phyloP scores from a whole-genome alignment of 1,140 invertebrate genomes.

The Prorops nasuta region DNA sequence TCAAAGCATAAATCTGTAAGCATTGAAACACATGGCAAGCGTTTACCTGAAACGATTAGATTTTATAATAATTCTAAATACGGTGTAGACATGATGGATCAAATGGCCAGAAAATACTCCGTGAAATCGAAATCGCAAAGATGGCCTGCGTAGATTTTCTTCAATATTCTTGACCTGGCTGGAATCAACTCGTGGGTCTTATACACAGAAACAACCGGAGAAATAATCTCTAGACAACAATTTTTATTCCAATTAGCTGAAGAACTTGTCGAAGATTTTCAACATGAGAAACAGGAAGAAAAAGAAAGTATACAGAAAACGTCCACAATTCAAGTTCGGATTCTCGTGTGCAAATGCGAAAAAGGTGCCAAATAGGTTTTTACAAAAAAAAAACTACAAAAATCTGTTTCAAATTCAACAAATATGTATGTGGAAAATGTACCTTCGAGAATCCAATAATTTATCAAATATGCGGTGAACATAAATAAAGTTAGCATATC shows the following conservation, averaged over 20 bases:
- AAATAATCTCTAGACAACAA: neutral
- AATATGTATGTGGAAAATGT: no score
- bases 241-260: neutral
- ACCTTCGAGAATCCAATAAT: no score
- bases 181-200: neutral
- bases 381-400: no score
- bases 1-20: slow-evolving; percentile 2
- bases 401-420: no score
- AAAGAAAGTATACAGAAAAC: no score
- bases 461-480: no score
- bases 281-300: neutral
- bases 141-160: slow-evolving; percentile 27
- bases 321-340: no score
- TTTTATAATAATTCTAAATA: slow-evolving; percentile 1
- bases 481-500: no score
- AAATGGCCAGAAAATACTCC: slow-evolving; percentile 1
- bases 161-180: neutral
- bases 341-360: no score
- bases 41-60: neutral
- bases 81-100: neutral
- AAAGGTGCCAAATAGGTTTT: no score
- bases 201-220: neutral
- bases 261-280: neutral
- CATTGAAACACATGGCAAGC: slow-evolving; percentile 8
- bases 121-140: slow-evolving; percentile 15